Evolutionary conservation across 2,797 vertebrate species (phyloP).

Genomic region (Dromococcyx pavoninus): DNA sequence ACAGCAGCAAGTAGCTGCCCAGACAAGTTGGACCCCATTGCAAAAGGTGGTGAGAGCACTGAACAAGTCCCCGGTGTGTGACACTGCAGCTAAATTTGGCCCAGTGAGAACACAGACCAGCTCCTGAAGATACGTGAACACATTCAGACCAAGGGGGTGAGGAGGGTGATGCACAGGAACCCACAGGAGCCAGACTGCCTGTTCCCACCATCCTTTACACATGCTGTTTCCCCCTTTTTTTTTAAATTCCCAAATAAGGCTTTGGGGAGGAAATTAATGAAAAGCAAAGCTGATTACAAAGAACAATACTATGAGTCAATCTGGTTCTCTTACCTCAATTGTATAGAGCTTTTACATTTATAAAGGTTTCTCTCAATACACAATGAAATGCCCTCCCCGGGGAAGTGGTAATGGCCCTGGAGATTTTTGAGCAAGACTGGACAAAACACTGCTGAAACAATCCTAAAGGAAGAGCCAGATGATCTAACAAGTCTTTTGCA

Average conservation of each 20-base stretch:
- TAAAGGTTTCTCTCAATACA: slow-evolving; percentile 47
- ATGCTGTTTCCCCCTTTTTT: background rate
- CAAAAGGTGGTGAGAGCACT: background rate
- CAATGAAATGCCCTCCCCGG: slow-evolving; percentile 40
- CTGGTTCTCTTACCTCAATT: slow-evolving; percentile 67
- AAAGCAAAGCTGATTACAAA: slow-evolving; percentile 71
- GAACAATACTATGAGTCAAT: slow-evolving; percentile 71
- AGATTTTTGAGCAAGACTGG: slow-evolving; percentile 53
- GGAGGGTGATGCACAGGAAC: slow-evolving; percentile 13
- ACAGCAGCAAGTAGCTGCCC: background rate
- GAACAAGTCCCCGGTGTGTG: rapidly evolving
- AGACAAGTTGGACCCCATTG: background rate
- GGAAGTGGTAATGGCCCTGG: slow-evolving; percentile 38
- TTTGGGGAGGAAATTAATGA: slow-evolving; percentile 65
- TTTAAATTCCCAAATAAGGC: slow-evolving; percentile 48
- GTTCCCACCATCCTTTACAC: slow-evolving; percentile 5
- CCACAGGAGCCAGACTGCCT: background rate
- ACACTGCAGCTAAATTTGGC: background rate
- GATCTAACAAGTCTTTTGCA: slow-evolving; percentile 61
- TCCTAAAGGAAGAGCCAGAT: slow-evolving; percentile 42
- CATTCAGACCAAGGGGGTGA: rapidly evolving
- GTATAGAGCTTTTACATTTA: slow-evolving; percentile 54
- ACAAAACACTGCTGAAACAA: slow-evolving; percentile 49
- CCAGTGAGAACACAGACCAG: background rate
- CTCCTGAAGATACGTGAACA: background rate